phyloP scores from a whole-genome alignment of 2,888 invertebrate species.

The Neocrepidodera transversa region DNA sequence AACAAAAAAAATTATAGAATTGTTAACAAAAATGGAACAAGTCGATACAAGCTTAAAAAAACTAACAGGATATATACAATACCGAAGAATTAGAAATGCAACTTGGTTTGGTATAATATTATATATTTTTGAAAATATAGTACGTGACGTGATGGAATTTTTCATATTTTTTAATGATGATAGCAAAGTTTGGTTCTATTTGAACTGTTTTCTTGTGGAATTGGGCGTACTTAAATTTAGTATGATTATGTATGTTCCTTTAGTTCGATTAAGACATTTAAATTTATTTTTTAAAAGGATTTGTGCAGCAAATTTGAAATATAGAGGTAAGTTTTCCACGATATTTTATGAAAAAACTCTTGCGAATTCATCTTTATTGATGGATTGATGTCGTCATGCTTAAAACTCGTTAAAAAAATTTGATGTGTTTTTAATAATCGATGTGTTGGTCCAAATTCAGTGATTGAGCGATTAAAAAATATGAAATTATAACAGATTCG shows the following conservation, averaged over 20 bases:
- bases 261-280: neutral
- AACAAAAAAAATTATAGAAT: neutral
- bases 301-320: too few species aligned
- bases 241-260: conserved; percentile 2
- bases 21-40: neutral
- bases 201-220: neutral
- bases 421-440: too few species aligned
- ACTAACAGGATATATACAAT: neutral
- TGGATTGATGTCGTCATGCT: too few species aligned
- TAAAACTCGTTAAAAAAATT: too few species aligned
- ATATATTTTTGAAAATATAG: neutral
- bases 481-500: too few species aligned
- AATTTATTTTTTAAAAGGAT: neutral
- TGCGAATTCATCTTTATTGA: too few species aligned
- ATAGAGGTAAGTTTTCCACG: too few species aligned
- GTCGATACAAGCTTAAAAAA: neutral
- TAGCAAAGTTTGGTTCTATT: neutral
- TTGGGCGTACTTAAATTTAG: neutral
- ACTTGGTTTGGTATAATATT: neutral
- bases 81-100: neutral
- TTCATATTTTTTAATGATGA: neutral
- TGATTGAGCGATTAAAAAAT: too few species aligned
- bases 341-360: too few species aligned
- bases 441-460: too few species aligned
- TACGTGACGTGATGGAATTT: neutral